A percentile compares a stretch with the other conserved stretches of the same genome.
These are phyloP conservation scores for Coluber constrictor DNA, from an alignment of 2,797 vertebrate genomes.

Conservation along the genomic window DNA sequence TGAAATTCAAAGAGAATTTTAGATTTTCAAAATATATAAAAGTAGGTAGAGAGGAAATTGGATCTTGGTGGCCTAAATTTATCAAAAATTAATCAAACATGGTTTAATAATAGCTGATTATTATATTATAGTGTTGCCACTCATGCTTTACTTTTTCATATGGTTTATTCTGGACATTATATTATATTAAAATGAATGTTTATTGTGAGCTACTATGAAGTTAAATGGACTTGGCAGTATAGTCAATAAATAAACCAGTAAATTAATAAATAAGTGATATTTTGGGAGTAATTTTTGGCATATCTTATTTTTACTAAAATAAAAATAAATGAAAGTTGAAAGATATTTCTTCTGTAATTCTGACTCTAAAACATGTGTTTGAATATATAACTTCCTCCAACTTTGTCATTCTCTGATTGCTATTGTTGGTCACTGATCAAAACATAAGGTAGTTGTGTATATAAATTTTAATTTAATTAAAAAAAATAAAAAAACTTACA, in stretches of 20 bases:
- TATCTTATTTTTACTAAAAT: constrained; percentile 49
- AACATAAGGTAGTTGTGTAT: not conserved
- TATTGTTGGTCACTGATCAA: not conserved
- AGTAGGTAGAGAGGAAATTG: constrained; percentile 42
- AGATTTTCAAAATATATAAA: constrained; percentile 31
- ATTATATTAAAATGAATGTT: not conserved
- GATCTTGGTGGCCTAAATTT: constrained; percentile 31
- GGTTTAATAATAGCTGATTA: not conserved
- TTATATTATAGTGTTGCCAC: not conserved
- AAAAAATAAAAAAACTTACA: too few species aligned
- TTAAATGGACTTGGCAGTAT: not conserved
- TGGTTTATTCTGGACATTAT: not conserved
- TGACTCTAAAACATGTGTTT: not conserved
- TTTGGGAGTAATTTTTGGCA: constrained; percentile 56
- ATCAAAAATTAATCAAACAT: constrained; percentile 56
- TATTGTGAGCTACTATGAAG: not conserved
- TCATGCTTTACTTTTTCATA: not conserved
- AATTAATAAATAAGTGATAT: constrained; percentile 45
- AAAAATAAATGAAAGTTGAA: constrained; percentile 63
- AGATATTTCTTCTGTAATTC: constrained; percentile 37
- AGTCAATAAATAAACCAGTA: not conserved
- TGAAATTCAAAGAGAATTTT: constrained; percentile 21
- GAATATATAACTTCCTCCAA: not conserved
- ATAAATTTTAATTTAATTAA: too few species aligned
- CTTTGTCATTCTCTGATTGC: not conserved